phyloP scores from a whole-genome alignment of 53 echinoderm and acorn worm genomes.

The Crossaster papposus region DNA sequence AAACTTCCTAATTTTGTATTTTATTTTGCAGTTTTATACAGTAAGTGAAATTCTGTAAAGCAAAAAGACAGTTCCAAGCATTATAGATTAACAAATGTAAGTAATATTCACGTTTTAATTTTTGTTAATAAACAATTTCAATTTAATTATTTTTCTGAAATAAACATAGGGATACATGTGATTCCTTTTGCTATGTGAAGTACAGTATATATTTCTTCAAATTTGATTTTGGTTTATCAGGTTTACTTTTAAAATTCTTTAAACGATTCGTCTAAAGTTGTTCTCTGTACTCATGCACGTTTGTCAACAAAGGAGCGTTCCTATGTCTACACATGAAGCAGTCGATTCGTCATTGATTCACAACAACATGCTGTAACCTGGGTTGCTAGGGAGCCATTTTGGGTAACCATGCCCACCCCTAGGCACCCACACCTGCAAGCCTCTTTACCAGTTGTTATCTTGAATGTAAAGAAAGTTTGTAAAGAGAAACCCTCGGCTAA shows the following conservation, averaged over 20 bases:
- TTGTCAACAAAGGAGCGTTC: conserved; percentile 27
- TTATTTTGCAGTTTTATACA: too few relatives aligned
- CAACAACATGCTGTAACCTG: neutral
- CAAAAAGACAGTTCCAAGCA: too few relatives aligned
- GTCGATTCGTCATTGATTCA: neutral
- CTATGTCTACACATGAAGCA: neutral
- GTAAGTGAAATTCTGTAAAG: too few relatives aligned
- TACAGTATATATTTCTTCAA: neutral
- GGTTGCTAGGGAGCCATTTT: conserved; percentile 32
- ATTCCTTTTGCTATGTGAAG: too few relatives aligned
- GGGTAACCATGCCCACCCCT: neutral
- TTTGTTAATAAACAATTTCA: too few relatives aligned
- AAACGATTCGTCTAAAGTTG: neutral
- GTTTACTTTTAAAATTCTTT: neutral
- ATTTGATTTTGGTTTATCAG: neutral
- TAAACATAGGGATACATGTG: too few relatives aligned
- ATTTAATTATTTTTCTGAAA: too few relatives aligned
- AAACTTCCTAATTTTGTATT: too few relatives aligned
- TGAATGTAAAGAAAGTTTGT: neutral
- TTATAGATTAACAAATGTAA: too few relatives aligned
- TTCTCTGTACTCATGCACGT: neutral
- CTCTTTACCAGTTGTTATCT: neutral
- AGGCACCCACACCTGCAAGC: neutral
- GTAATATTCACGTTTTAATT: too few relatives aligned
- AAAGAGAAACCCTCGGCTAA: neutral